phyloP scores from a whole-genome alignment of 2,797 vertebrate species.

The Heteromormyrus szaboi region DNA sequence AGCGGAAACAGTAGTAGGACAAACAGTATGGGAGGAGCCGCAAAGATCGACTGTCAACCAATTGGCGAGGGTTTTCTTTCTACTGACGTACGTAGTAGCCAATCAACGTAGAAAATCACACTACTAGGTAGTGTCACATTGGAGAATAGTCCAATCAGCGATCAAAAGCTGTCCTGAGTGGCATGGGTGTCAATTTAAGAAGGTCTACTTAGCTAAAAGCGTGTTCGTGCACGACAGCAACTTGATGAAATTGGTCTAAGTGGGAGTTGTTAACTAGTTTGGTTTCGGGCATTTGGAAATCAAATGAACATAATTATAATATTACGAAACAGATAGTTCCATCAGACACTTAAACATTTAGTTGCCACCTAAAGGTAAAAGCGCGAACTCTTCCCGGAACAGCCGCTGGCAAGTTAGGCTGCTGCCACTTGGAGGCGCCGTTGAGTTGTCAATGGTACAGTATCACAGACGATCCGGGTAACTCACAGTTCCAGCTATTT shows the following conservation, averaged over 20 bases:
- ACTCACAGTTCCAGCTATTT: not conserved
- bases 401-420: not conserved
- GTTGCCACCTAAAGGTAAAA: not conserved
- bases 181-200: not conserved
- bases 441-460: not conserved
- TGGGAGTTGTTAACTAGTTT: not conserved
- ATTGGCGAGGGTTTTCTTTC: not conserved
- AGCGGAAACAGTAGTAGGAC: constrained; percentile 41
- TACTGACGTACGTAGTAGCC: constrained; percentile 9
- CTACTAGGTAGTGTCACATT: not conserved
- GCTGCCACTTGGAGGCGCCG: constrained; percentile 2
- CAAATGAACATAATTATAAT: not conserved
- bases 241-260: not conserved
- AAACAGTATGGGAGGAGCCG: constrained; percentile 29
- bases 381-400: not conserved
- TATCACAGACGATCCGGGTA: not conserved
- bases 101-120: not conserved
- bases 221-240: not conserved
- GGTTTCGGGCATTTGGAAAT: not conserved
- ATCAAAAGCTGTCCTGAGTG: not conserved
- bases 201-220: not conserved
- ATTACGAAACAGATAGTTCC: not conserved
- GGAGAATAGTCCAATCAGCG: not conserved
- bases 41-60: not conserved
- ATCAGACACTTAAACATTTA: not conserved